Percentiles rank a stretch among this genome's conserved stretches.
These are phyloP conservation scores for Lymantria dispar DNA, from an alignment of 2,888 invertebrate species.

Conservation along the genomic window DNA sequence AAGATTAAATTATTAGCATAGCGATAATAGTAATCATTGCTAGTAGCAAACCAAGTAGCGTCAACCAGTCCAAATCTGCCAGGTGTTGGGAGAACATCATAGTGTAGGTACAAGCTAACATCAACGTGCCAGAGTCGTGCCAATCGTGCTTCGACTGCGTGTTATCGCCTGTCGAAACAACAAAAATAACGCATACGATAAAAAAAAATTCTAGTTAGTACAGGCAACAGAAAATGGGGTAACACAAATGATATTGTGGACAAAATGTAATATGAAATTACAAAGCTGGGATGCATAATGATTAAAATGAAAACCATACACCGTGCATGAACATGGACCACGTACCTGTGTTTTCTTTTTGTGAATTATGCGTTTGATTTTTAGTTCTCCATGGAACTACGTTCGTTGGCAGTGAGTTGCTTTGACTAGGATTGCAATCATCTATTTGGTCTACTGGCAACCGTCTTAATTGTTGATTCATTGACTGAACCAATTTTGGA, in stretches of 20 bases:
- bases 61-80: conserved; percentile 88
- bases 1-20: conserved; percentile 81
- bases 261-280: conserved; percentile 28
- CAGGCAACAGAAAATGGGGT: conserved; percentile 23
- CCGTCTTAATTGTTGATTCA: conserved; percentile 73
- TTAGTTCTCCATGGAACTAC: conserved; percentile 76
- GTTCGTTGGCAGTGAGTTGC: conserved; percentile 70
- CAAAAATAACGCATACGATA: conserved; percentile 48
- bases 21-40: conserved; percentile 88
- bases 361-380: conserved; percentile 70
- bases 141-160: conserved; percentile 78
- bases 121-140: conserved; percentile 85
- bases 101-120: conserved; percentile 90
- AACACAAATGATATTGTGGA: conserved; percentile 14
- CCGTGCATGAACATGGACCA: conserved; percentile 72
- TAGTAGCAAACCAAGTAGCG: conserved; percentile 88
- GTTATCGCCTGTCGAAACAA: conserved; percentile 72
- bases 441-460: conserved; percentile 66
- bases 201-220: conserved; percentile 34
- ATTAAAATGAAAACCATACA: conserved; percentile 71
- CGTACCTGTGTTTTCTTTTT: conserved; percentile 78
- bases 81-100: conserved; percentile 87
- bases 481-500: conserved; percentile 71
- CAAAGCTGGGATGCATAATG: conserved; percentile 66
- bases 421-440: conserved; percentile 70